phyloP scores from a whole-genome alignment of 2,888 invertebrate species.

The Alloplasta piceator region DNA sequence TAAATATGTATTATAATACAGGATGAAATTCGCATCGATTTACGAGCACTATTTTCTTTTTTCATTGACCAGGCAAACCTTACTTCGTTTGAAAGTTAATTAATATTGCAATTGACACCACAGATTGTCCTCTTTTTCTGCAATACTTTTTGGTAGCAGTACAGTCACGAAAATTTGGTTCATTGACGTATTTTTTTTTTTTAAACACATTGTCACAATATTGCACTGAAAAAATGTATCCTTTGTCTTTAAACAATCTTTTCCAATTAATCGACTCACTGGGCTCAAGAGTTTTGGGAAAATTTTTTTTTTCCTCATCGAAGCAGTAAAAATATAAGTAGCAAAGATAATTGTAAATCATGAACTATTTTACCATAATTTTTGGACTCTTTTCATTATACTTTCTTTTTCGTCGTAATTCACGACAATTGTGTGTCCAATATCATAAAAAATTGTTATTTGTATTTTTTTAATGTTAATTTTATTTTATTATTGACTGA shows the following conservation, averaged over 20 bases:
- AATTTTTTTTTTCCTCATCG: too few relatives aligned
- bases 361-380: too few relatives aligned
- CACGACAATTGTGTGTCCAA: too few relatives aligned
- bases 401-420: too few relatives aligned
- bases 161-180: conserved; percentile 25
- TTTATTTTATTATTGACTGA: background rate
- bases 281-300: too few relatives aligned
- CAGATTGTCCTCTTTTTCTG: conserved; percentile 60
- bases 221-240: too few relatives aligned
- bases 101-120: conserved; percentile 57
- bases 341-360: too few relatives aligned
- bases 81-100: conserved; percentile 17
- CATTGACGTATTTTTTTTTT: conserved; percentile 23
- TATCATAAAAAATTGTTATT: background rate
- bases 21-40: conserved; percentile 8
- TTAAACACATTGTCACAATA: background rate
- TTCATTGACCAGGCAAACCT: conserved; percentile 22
- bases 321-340: too few relatives aligned
- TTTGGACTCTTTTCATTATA: too few relatives aligned
- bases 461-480: too few relatives aligned
- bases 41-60: background rate
- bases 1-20: background rate
- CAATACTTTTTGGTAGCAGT: conserved; percentile 51
- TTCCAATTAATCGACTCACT: too few relatives aligned
- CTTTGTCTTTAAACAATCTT: too few relatives aligned